Base-by-base conservation (phyloP, 2,797 vertebrate genomes). In the Threskiornis aethiopicus region DNA sequence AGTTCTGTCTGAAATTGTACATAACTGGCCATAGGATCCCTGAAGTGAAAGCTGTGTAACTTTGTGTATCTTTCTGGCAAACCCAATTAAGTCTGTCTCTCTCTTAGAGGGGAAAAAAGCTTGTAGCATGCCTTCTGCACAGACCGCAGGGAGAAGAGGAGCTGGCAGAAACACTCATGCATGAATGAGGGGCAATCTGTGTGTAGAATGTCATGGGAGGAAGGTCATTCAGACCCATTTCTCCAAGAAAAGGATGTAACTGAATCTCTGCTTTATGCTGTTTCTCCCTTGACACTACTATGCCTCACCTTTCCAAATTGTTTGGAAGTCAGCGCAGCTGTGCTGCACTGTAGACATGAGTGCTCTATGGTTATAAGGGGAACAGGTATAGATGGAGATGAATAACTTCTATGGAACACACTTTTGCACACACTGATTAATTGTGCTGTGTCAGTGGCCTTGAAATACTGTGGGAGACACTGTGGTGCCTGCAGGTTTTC, bases 401-500 rank as follows among this genome's bases (percentile, higher is more conserved):
- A 46, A 5, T 51, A 70, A 73, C n/a, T 65, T 31, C 9, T 33
- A 0, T 13, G 37, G 64, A 84, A n/a, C 8, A 8, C 11, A 12
- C 11, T 83, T 91, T 10, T 52, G 58, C 33, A 41, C 41, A 41
- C 7, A 1, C 67, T 84, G 72, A 77, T 76, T 78, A 71, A 73
- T 13, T 61, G 47, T 81, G 69, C 92, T 61, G 28, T 77, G 90
- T 80, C 84, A 84, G 42, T 84, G 92, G 75, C 84, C 55, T 79
- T 80, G 79, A 88, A 71, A 84, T 39, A 67, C 84, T 93, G 67
- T 75, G 89, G 87, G 84, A 90, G 61, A 69, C 0, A 0, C 79
- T 71, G 77, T 61, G 81, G 77, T 95, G 92, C 95, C 91, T 91
- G 90, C 72, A 96, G 96, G 95, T 93, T 95, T 92, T 47, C 66